phyloP scores from a whole-genome alignment of 2,888 invertebrate genomes.

The Pardosa pseudoannulata region DNA sequence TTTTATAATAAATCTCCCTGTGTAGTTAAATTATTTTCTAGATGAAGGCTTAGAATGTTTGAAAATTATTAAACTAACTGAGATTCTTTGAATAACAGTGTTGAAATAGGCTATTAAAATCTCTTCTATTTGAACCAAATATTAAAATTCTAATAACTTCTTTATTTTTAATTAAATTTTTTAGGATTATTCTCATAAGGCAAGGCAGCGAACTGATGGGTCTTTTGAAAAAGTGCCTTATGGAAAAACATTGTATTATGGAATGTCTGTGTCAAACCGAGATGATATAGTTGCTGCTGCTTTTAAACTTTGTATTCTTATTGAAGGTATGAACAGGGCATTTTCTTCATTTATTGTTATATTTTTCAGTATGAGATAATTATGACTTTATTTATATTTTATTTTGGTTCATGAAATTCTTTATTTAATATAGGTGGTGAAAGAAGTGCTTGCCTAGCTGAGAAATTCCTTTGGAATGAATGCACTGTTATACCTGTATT shows the following conservation, averaged over 20 bases:
- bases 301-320: conserved; percentile 56
- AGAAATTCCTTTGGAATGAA: conserved; percentile 62
- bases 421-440: conserved; percentile 75
- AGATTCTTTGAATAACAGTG: too few species aligned
- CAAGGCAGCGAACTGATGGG: conserved; percentile 45
- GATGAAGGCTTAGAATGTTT: too few species aligned
- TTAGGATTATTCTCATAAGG: conserved; percentile 10
- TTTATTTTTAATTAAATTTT: too few species aligned
- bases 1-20: too few species aligned
- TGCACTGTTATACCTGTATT: conserved; percentile 48
- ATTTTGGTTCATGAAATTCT: too few species aligned
- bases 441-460: conserved; percentile 55
- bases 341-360: not conserved
- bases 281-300: conserved; percentile 46
- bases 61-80: too few species aligned
- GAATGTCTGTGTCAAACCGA: conserved; percentile 42
- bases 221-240: conserved; percentile 57
- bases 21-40: too few species aligned
- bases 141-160: too few species aligned
- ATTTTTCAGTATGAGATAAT: too few species aligned
- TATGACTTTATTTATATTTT: too few species aligned
- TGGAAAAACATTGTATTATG: conserved; percentile 55
- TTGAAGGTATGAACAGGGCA: conserved; percentile 43
- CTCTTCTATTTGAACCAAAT: too few species aligned
- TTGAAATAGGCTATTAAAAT: too few species aligned